Evolutionary conservation across 1,140 invertebrate genomes (phyloP), one percentile per base, ranked within the genome.

Genomic region (Penaeus indicus): DNA sequence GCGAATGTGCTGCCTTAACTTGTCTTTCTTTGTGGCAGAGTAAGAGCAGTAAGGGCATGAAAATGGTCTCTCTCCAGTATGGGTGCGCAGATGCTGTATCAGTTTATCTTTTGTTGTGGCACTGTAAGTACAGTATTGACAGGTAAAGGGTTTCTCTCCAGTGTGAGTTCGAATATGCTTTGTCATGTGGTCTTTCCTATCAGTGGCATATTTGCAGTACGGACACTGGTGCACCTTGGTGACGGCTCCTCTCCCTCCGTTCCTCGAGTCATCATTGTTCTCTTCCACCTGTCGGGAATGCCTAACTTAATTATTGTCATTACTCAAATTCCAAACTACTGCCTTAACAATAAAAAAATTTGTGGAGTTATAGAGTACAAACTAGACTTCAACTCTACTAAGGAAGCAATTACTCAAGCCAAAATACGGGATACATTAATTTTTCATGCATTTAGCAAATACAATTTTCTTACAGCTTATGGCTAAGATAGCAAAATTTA

Each of bases 211-310:
- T 54, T 32, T 13, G 25, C 84, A 85, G 67, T 61, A 85, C 27
- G 84, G 54, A 38, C 84, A 85, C 69, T 85, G 84, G 62, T 85
- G 84, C 47, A 75, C 63, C 78, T 82, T 72, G 60, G 62, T 62
- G 62, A 64, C 42, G 63, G 22, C 63, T 82, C 62, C 67, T 54
- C n/a, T 32, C 32, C 60, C 42, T 27, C 25, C 64, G 72, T 60
- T 75, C 64, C 69, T 75, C 64, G 38, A 69, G 67, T 69, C 64
- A 77, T 64, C 64, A 63, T 27, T 75, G 47, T 54, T 54, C 47
- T 54, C 47, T 67, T 79, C 81, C 80, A 88, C 86, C 86, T 88
- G 86, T 84, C 32, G 81, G 64, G 86, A 64, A 87, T 61, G 86
- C 63, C 64, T 38, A 81, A 60, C 78, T 87, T 62, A 72, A 38